Conservation (phyloP, 1,140 invertebrate species). For the Panagrolaimus sp. region DNA sequence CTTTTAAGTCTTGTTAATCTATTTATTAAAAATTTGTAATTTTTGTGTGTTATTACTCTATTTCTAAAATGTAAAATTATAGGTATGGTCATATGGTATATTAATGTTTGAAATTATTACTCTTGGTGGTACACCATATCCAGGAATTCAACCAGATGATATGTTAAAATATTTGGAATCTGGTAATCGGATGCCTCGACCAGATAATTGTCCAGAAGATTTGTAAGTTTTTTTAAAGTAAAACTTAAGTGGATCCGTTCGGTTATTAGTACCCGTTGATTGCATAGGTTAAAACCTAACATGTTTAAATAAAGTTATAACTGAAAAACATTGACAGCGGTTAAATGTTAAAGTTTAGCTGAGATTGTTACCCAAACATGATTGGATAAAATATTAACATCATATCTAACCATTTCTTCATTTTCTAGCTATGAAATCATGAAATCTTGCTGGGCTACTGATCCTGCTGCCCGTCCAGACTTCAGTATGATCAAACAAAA, state of each 20-base stretch:
- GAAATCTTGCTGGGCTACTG: slow-evolving; percentile 47
- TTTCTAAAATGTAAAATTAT: slow-evolving; percentile 15
- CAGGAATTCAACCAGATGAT: slow-evolving; percentile 58
- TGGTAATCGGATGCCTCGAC: slow-evolving; percentile 60
- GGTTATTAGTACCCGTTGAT: too few species aligned
- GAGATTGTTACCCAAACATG: too few species aligned
- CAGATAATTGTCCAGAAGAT: slow-evolving; percentile 60
- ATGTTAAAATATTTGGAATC: slow-evolving; percentile 57
- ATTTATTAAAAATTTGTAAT: too few species aligned
- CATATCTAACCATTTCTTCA: too few species aligned
- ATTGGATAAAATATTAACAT: too few species aligned
- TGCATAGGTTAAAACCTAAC: too few species aligned
- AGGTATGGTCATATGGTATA: slow-evolving; percentile 62
- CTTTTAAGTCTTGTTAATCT: too few species aligned
- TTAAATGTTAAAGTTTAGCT: too few species aligned
- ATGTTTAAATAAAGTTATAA: too few species aligned
- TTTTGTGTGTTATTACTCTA: too few species aligned
- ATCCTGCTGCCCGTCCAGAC: slow-evolving; percentile 39
- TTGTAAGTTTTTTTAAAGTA: slow-evolving; percentile 59
- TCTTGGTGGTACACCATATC: slow-evolving; percentile 59
- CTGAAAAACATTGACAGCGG: too few species aligned
- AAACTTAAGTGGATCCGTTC: too few species aligned
- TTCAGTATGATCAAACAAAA: slow-evolving; percentile 49
- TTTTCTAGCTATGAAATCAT: slow-evolving; percentile 45
- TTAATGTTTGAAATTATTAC: slow-evolving; percentile 62